A percentile compares a stretch with the other conserved stretches of the same genome.
Conservation (phyloP, 2,888 invertebrate genomes). For the Gymnoscelis rufifasciata region DNA sequence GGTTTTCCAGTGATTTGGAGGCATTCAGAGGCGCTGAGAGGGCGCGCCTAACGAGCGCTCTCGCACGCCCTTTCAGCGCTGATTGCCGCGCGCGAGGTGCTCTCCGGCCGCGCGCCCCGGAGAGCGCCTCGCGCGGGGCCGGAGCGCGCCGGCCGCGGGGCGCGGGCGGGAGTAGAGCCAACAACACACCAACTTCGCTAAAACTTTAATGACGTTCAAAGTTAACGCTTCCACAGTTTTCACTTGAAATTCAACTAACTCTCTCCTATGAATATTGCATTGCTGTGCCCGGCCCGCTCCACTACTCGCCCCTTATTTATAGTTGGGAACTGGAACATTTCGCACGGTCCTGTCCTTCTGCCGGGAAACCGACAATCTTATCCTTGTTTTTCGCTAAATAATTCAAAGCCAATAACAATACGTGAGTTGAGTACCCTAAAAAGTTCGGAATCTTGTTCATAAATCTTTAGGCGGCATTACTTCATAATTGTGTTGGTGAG, state of each 20-base stretch:
- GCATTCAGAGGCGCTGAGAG: slow-evolving; percentile 14
- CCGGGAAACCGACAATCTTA: too few species aligned
- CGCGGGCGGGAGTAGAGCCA: not conserved
- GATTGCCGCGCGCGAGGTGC: not conserved
- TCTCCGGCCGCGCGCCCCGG: too few species aligned
- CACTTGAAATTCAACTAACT: slow-evolving; percentile 21
- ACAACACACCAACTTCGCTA: slow-evolving; percentile 22
- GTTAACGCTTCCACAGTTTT: slow-evolving; percentile 24
- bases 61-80: slow-evolving; percentile 1
- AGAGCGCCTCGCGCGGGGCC: not conserved
- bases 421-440: too few species aligned
- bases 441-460: too few species aligned
- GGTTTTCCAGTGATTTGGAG: slow-evolving; percentile 21
- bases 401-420: too few species aligned
- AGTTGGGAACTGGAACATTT: not conserved
- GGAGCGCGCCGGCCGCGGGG: not conserved
- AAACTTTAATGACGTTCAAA: slow-evolving; percentile 29
- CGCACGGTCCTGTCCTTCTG: not conserved
- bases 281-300: slow-evolving; percentile 1
- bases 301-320: not conserved
- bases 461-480: too few species aligned
- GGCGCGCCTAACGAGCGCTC: slow-evolving; percentile 21
- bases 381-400: too few species aligned
- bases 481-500: too few species aligned
- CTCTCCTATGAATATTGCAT: slow-evolving; percentile 18